Conservation (phyloP, 2,797 vertebrate species). For the Mormyrops attenuatus region DNA sequence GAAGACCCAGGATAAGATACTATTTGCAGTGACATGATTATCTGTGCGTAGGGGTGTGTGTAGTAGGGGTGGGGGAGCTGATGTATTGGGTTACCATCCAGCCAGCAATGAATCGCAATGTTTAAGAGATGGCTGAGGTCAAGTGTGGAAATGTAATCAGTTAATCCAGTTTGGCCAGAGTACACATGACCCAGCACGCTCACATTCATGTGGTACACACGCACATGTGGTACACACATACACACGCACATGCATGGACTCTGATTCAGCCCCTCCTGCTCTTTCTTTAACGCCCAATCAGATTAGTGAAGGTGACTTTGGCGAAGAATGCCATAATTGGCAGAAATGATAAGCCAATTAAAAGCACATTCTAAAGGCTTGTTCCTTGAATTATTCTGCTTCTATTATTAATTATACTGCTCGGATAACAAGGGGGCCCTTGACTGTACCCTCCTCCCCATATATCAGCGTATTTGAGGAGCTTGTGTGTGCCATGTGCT, state of each 20-base stretch:
- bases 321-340: slow-evolving; percentile 61
- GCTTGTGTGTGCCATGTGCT: neutral
- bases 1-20: neutral
- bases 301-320: slow-evolving; percentile 68
- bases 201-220: slow-evolving; percentile 25
- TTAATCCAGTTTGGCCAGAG: slow-evolving; percentile 66
- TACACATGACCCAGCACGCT: slow-evolving; percentile 58
- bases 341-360: slow-evolving; percentile 67
- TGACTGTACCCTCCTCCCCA: slow-evolving; percentile 35
- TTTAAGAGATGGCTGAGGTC: slow-evolving; percentile 55
- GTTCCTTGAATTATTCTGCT: slow-evolving; percentile 42
- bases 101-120: slow-evolving; percentile 43
- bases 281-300: slow-evolving; percentile 52
- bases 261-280: neutral
- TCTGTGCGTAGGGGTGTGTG: neutral
- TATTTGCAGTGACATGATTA: neutral
- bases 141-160: slow-evolving; percentile 67
- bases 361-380: slow-evolving; percentile 54
- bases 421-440: slow-evolving; percentile 51
- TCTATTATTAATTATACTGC: slow-evolving; percentile 60
- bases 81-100: slow-evolving; percentile 40
- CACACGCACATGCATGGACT: slow-evolving; percentile 27
- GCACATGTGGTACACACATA: too few species aligned
- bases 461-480: slow-evolving; percentile 14
- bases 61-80: neutral